Base-by-base conservation (phyloP, 2,797 vertebrate genomes). In the Hypotaenidia okinawae region DNA sequence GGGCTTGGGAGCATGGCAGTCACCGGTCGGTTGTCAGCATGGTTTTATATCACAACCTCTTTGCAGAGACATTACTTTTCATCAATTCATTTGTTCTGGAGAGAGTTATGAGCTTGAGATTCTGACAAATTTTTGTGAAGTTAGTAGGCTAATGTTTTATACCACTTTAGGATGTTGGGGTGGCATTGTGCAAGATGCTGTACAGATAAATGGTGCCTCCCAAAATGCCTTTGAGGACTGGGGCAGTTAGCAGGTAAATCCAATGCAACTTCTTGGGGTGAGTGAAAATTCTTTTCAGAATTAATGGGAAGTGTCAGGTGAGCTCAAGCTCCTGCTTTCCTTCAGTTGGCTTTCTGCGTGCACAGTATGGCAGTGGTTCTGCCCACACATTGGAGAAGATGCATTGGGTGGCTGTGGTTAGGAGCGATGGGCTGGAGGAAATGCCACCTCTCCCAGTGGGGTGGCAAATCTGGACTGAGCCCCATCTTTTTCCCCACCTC, bases 131-230 rank as follows among this genome's bases (percentile, higher is more conserved):
- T 35, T 93, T 79, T 62, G 28, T 73, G 35, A 69, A 27, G 77
- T 41, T 67, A 27, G 16, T 5, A 61, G 67, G 63, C 2, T 90
- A 41, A 2, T 57, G 27, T 70, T 49, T 59, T 79, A 21, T 55
- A 11, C 22, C 33, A 47, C 11, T 9, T 27, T 69, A 47, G 39
- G 32, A 8, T 43, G 12, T 18, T 63, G 62, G 43, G 69, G 27
- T 41, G 57, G 51, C 11, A 6, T 5, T 3, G 3, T 22, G 39
- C 0, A 9, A 72, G 49, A 43, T 47, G 69, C 49, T 30, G 28
- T 37, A 21, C 39, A 33, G 12, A 28, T 5, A 1, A 1, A 5
- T 0, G 4, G 25, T 67, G 30, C 8, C 45, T 77, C 30, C 27
- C 15, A 37, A 68, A 66, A 47, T 4, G 9, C 17, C 4, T 4